A percentile compares a stretch with the other conserved stretches of the same genome.
phyloP scores from a whole-genome alignment of 2,113 vertebrate species.

The Callionymus lyra region DNA sequence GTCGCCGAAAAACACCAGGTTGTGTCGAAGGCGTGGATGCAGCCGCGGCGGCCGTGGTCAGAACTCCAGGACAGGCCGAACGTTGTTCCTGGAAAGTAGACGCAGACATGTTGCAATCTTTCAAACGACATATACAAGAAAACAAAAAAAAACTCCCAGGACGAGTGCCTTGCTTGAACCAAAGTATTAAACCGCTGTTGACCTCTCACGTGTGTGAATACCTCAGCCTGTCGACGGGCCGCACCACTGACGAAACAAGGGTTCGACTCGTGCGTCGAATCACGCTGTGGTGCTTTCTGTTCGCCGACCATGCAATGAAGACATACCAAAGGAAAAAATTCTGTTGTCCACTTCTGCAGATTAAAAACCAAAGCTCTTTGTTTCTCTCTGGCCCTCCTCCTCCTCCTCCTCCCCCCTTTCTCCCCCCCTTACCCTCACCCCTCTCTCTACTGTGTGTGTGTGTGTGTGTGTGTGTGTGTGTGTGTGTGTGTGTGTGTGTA shows the following conservation, averaged over 20 bases:
- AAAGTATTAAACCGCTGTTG: conserved; percentile 99
- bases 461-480: conserved; percentile 36
- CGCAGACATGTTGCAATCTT: conserved; percentile 86
- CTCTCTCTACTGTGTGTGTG: too few species aligned
- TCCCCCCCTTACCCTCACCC: conserved; percentile 56
- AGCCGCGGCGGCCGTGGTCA: conserved; percentile 26
- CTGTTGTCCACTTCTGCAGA: conserved; percentile 79
- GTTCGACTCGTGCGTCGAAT: conserved; percentile 65
- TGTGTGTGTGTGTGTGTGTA: conserved; percentile 37
- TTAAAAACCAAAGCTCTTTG: conserved; percentile 91
- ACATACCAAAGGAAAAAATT: conserved; percentile 97
- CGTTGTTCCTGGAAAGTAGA: too few species aligned
- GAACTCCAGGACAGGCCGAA: conserved; percentile 59
- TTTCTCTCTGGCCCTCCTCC: conserved; percentile 30
- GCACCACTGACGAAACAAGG: conserved; percentile 85
- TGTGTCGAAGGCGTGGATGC: too few species aligned
- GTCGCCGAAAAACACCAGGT: neutral
- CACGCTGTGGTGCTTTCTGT: conserved; percentile 89
- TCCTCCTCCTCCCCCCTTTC: conserved; percentile 43
- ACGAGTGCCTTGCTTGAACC: conserved; percentile 99
- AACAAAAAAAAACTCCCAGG: conserved; percentile 93
- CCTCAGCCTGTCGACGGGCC: conserved; percentile 99
- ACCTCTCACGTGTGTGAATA: conserved; percentile 99
- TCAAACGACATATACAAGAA: too few species aligned
- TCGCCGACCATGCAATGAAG: conserved; percentile 94